A percentile compares a stretch with the other conserved stretches of the same genome.
Evolutionary conservation across 2,888 invertebrate genomes (phyloP).

Genomic region (Hypomecis punctinalis): DNA sequence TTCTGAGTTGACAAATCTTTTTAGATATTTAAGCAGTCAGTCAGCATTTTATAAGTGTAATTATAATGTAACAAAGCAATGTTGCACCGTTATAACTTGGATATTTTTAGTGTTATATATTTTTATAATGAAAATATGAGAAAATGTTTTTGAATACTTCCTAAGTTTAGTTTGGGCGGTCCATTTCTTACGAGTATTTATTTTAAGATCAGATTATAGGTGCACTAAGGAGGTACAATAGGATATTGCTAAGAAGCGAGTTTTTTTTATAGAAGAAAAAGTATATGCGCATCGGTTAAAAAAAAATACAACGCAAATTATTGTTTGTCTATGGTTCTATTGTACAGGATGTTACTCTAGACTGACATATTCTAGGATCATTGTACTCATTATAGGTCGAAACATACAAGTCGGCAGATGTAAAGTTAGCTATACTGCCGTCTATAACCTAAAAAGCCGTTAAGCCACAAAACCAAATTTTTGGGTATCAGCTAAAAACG

Average conservation of each 20-base stretch:
- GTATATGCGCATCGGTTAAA: too few species aligned
- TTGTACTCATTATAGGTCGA: too few species aligned
- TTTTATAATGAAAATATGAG: conserved; percentile 73
- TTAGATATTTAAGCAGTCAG: conserved; percentile 40
- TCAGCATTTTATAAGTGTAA: conserved; percentile 51
- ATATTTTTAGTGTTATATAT: conserved; percentile 80
- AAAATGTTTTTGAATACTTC: conserved; percentile 59
- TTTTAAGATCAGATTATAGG: conserved; percentile 42
- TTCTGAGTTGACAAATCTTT: not conserved
- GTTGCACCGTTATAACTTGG: conserved; percentile 72
- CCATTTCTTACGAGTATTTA: conserved; percentile 60
- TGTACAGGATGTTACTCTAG: too few species aligned
- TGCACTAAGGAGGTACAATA: not conserved
- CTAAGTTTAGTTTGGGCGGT: conserved; percentile 57
- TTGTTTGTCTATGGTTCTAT: too few species aligned
- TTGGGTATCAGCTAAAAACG: too few species aligned
- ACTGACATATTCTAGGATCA: too few species aligned
- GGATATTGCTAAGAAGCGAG: conserved; percentile 2
- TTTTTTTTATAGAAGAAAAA: not conserved
- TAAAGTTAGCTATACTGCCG: too few species aligned
- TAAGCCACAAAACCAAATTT: too few species aligned
- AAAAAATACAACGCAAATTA: too few species aligned
- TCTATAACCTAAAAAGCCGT: too few species aligned
- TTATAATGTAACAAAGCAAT: conserved; percentile 66
- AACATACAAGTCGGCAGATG: too few species aligned